Conservation (phyloP, 2,113 vertebrate species). For the Gobio gobio region DNA sequence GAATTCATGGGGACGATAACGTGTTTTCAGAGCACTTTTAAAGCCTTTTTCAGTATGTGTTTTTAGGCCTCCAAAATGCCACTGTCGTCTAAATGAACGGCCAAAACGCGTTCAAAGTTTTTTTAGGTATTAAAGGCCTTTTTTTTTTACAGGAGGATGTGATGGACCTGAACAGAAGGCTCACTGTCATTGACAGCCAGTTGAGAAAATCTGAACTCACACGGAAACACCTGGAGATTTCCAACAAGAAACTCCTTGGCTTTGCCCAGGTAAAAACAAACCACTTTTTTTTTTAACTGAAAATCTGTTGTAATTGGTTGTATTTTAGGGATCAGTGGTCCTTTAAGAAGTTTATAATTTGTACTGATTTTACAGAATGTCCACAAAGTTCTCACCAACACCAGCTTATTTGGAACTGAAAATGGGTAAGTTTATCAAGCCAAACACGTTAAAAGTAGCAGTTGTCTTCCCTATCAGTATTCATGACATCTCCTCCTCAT, state of each 20-base stretch:
- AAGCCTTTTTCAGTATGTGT: too few relatives aligned
- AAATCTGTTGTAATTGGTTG: neutral
- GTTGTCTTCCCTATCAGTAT: neutral
- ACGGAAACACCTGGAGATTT: constrained; percentile 85
- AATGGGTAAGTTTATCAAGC: constrained; percentile 73
- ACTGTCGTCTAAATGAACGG: too few relatives aligned
- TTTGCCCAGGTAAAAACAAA: constrained; percentile 82
- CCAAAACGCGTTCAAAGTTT: too few relatives aligned
- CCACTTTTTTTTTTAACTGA: neutral
- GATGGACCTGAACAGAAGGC: constrained; percentile 77
- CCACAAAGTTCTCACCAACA: constrained; percentile 82
- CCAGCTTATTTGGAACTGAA: constrained; percentile 70
- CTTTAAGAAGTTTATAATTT: neutral
- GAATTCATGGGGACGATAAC: too few relatives aligned
- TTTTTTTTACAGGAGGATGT: constrained; percentile 72
- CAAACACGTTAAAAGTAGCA: neutral
- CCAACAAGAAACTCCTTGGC: constrained; percentile 85
- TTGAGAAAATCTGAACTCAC: constrained; percentile 82
- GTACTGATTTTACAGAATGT: constrained; percentile 77
- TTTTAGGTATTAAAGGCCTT: constrained; percentile 7
- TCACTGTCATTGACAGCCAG: constrained; percentile 78
- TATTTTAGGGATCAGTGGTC: neutral
- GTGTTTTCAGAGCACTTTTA: too few relatives aligned
- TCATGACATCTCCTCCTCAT: neutral
- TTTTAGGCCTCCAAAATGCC: too few relatives aligned